These are phyloP conservation scores for Athene noctua DNA, from an alignment of 2,113 vertebrate genomes.

Conservation along the genomic window DNA sequence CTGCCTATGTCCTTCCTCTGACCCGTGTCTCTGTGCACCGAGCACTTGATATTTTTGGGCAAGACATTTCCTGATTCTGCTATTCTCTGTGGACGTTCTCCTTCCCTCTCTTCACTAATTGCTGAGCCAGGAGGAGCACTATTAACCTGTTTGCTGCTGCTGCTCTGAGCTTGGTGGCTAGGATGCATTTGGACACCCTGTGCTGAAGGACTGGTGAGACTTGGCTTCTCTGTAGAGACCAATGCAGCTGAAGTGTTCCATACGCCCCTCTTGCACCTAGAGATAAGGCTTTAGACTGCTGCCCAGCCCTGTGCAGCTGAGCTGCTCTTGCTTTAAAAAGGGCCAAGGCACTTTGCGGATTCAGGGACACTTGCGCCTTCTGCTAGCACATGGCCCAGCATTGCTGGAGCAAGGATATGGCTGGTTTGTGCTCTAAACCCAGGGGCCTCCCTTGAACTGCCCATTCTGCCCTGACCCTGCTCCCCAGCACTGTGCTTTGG, in stretches of 20 bases:
- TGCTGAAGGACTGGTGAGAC: background rate
- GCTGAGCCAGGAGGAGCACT: background rate
- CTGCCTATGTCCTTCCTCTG: background rate
- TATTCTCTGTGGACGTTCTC: background rate
- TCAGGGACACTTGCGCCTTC: background rate
- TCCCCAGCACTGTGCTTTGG: background rate
- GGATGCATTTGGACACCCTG: background rate
- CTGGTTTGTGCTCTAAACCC: background rate
- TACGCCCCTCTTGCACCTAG: background rate
- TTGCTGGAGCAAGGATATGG: background rate
- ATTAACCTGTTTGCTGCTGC: conserved; percentile 10
- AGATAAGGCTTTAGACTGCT: background rate
- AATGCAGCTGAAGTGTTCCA: rapidly evolving
- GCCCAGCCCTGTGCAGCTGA: background rate
- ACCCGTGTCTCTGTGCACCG: background rate
- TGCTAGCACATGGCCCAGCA: background rate
- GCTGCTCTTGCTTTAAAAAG: background rate
- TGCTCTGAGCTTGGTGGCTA: background rate
- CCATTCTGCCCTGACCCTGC: background rate
- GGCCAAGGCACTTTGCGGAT: background rate
- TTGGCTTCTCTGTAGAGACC: background rate
- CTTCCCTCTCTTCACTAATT: background rate
- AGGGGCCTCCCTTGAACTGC: background rate
- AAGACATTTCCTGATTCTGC: background rate
- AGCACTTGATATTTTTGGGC: background rate